A percentile compares a stretch with the other conserved stretches of the same genome.
Evolutionary conservation across 2,113 vertebrate species (phyloP).

Genomic region (Halcyon malimbica): DNA sequence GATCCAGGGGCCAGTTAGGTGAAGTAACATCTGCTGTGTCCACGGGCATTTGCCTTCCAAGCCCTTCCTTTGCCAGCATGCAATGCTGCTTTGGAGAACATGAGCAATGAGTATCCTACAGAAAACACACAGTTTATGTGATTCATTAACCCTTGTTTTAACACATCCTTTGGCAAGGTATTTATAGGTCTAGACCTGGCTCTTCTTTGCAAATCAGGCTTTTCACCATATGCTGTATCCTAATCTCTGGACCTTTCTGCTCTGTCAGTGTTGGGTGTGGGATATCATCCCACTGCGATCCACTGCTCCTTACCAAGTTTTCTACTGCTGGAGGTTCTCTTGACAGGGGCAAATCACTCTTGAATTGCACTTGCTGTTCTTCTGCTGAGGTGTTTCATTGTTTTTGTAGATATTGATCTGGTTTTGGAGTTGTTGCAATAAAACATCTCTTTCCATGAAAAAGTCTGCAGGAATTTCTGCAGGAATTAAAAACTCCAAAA

Average conservation of each 20-base stretch:
- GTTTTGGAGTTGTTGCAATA: background rate
- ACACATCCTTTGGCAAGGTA: background rate
- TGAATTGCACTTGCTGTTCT: background rate
- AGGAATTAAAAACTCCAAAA: background rate
- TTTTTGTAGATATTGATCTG: slow-evolving; percentile 15
- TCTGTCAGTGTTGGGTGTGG: background rate
- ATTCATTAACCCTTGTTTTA: background rate
- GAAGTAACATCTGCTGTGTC: background rate
- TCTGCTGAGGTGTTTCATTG: slow-evolving; percentile 4
- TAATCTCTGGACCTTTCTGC: background rate
- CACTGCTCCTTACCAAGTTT: background rate
- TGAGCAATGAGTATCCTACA: accelerated
- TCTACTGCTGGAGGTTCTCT: background rate
- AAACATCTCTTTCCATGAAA: background rate
- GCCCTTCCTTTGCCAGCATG: background rate
- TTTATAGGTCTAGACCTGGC: background rate
- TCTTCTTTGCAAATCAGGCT: background rate
- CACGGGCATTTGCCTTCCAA: background rate
- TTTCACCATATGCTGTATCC: background rate
- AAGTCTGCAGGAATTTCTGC: background rate
- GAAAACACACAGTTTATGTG: background rate
- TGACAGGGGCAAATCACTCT: background rate
- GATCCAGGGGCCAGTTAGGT: background rate
- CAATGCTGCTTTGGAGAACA: background rate
- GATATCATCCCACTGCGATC: background rate